A percentile compares a stretch with the other conserved stretches of the same genome.
phyloP scores from a whole-genome alignment of 2,888 invertebrate genomes.

The Choristoneura rosaceana region DNA sequence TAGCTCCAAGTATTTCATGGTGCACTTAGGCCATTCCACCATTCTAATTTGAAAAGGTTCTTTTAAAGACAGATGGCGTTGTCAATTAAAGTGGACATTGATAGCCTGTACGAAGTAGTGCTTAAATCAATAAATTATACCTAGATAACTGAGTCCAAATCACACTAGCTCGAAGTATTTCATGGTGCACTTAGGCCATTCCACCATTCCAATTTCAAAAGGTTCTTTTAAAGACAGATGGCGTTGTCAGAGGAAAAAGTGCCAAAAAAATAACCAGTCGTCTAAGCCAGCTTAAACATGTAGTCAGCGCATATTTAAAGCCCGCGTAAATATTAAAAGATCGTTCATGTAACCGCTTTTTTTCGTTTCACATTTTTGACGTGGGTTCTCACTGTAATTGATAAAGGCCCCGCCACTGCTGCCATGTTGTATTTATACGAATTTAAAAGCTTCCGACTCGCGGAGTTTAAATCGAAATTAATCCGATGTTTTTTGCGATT shows the following conservation, averaged over 20 bases:
- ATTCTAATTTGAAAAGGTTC: no score
- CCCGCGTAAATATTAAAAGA: slow-evolving; percentile 67
- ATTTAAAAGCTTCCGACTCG: slow-evolving; percentile 80
- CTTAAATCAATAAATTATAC: no score
- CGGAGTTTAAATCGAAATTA: slow-evolving; percentile 76
- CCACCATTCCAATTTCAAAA: no score
- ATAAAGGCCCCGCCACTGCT: slow-evolving; percentile 73
- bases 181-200: no score
- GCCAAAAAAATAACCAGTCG: not conserved
- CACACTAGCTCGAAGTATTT: no score
- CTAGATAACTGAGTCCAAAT: no score
- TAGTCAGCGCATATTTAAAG: slow-evolving; percentile 36
- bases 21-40: no score
- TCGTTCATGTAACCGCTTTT: slow-evolving; percentile 59
- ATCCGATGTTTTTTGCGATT: slow-evolving; percentile 68
- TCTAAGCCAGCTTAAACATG: slow-evolving; percentile 8
- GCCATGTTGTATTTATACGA: slow-evolving; percentile 80
- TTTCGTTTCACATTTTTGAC: slow-evolving; percentile 65
- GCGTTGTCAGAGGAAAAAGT: not conserved
- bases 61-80: no score
- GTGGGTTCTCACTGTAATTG: slow-evolving; percentile 74
- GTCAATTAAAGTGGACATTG: no score
- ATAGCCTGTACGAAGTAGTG: no score
- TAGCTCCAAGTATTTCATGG: no score
- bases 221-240: not conserved